Conservation (phyloP, 2,113 vertebrate genomes). For the Hemiprocne comata region DNA sequence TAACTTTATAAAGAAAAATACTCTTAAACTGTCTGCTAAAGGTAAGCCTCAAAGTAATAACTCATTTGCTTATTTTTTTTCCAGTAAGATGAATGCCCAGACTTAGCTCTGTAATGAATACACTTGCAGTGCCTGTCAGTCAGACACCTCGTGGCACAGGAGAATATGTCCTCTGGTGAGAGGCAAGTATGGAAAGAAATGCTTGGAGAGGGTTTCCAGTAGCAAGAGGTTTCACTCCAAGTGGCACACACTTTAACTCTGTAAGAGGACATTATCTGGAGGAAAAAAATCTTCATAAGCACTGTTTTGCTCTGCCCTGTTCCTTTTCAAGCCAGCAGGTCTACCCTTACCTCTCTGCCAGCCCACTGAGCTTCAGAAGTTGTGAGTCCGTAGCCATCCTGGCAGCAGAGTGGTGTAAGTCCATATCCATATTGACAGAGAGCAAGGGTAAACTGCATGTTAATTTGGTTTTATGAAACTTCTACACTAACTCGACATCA, state of each 20-base stretch:
- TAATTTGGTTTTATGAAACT: background rate
- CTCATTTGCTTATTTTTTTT: background rate
- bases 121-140: background rate
- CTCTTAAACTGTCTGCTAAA: background rate
- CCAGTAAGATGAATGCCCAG: background rate
- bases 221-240: background rate
- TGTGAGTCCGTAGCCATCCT: background rate
- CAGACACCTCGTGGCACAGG: background rate
- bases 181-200: background rate
- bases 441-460: background rate
- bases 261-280: background rate
- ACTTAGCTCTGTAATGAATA: background rate
- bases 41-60: background rate
- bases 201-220: background rate
- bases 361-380: background rate
- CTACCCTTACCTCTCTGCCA: background rate
- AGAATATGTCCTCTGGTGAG: background rate
- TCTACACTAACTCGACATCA: background rate
- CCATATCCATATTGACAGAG: rapidly evolving
- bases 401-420: background rate
- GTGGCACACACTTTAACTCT: background rate
- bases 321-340: background rate
- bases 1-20: background rate
- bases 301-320: background rate
- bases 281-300: background rate